Base-by-base conservation (phyloP, 2,888 invertebrate genomes). In the Tribolium freemani region DNA sequence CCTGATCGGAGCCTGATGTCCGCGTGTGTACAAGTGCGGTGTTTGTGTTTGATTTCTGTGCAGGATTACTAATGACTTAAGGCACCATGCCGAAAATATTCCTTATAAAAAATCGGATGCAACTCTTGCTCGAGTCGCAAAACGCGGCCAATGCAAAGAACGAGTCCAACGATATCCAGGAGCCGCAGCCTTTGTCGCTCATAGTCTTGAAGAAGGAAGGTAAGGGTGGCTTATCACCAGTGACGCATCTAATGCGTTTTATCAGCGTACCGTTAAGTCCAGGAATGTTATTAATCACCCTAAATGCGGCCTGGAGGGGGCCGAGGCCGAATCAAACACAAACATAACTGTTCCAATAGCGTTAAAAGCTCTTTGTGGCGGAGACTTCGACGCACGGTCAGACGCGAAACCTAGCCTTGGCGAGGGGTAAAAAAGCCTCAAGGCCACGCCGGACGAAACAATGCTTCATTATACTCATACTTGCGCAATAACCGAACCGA, bases 71-170 rank as follows among this genome's bases (percentile, higher is more conserved):
- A 45, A 46, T 60, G 69, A 69, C 63, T 72, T 72, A 63, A 72
- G 66, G 54, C 82, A 88, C 84, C 83, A 96, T 96, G 96, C 96
- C 96, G 90, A 96, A 96, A 90, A 96, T 96, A 88, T 96, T 96
- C 88, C 88, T 95, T 83, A 95, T 96, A 83, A 96, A 96, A 88
- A 94, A 96, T 87, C 92, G 96, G 86, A 90, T 96, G 89, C 94
- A 94, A 82, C 94, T 95, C 92, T 88, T 96, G 85, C 89, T 93
- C 87, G 95, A 95, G 87, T 91, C 93, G 77, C 95, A 95, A 87
- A 94, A 95, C 87, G 90, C 93, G 81, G 89, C 91, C 72, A 88
- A 89, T 79, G 85, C 86, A 83, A 93, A 93, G 86, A 87, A 87
- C 75, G 91, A 92, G 84, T 87, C 90, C 75, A 77, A n/a, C 38